Evolutionary conservation across 2,797 vertebrate species (phyloP).

Genomic region (Anableps anableps): DNA sequence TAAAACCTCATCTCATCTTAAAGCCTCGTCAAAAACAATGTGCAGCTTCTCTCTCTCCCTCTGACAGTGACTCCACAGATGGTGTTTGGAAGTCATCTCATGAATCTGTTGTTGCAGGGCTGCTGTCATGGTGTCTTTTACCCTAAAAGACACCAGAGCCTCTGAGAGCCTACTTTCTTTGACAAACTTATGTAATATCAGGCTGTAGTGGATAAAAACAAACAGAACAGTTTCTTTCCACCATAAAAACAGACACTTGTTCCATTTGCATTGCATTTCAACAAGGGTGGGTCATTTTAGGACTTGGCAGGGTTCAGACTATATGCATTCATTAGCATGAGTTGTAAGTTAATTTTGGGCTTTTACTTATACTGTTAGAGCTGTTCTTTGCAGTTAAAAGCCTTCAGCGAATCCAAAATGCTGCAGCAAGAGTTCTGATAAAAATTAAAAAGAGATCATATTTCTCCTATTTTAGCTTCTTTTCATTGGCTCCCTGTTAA

Average conservation of each 20-base stretch:
- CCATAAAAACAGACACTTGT: constrained; percentile 54
- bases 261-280: constrained; percentile 61
- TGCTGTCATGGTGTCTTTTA: constrained; percentile 38
- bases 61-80: constrained; percentile 67
- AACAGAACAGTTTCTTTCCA: constrained; percentile 40
- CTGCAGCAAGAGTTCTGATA: too few relatives aligned
- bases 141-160: constrained; percentile 43
- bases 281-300: neutral
- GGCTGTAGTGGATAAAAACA: constrained; percentile 54
- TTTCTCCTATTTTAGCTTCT: too few relatives aligned
- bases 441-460: too few relatives aligned
- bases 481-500: too few relatives aligned
- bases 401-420: too few relatives aligned
- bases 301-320: neutral
- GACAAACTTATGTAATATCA: constrained; percentile 66
- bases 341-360: neutral
- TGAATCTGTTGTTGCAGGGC: constrained; percentile 40
- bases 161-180: constrained; percentile 55
- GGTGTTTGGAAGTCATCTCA: constrained; percentile 62
- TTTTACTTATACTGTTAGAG: neutral
- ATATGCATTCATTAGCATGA: neutral
- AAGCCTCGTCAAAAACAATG: constrained; percentile 77
- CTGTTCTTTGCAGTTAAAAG: neutral
- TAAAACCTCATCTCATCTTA: constrained; percentile 72
- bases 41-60: constrained; percentile 40